Base-by-base conservation (phyloP, 2,797 vertebrate genomes). In the Neostethus bicornis region DNA sequence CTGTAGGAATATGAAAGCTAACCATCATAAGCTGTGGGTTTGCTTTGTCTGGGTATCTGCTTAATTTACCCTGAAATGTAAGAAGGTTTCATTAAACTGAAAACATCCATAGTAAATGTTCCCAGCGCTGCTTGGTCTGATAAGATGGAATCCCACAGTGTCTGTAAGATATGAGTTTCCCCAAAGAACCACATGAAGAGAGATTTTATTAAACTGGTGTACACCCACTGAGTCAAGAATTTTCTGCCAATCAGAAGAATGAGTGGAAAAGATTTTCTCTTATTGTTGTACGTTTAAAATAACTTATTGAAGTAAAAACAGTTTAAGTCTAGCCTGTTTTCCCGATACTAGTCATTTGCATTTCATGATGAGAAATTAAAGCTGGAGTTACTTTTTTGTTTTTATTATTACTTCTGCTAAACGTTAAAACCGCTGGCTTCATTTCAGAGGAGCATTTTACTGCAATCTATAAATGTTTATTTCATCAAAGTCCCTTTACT, bases 221-320 rank as follows among this genome's bases (percentile, higher is more conserved):
- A 61, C 74, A 62, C 70, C 51, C 57, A 51, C 64, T 49, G 48
- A 77, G 48, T 73, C 10, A 3, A 73, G 43, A 61, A 14, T 57
- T 81, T 72, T 70, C 55, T 83, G 73, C 66, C 73, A 76, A 75
- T 79, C 75, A 81, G 74, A 77, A 62, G 51, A 29, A 56, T 23
- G 37, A 51, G 58, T 66, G 45, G 75, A 56, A 73, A 51, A 61
- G 48, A 69, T 32, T 70, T 57, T 55, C 77, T 58, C 63, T 75
- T 77, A 44, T 81, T 81, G 67, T 65, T 61, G 70, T 38, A 56
- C 61, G 58, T 49, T 60, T 13, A 47, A 31, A 37, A 48, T 10
- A 29, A 66, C 69, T 66, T 65, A 51, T 37, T 63, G 50, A 16
- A 70, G 29, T 31, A 52, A 66, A 65, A 79, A 73, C 62, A 44